A percentile compares a stretch with the other conserved stretches of the same genome.
Evolutionary conservation across 2,888 invertebrate species (phyloP).

Genomic region (Herminia tarsipennalis): DNA sequence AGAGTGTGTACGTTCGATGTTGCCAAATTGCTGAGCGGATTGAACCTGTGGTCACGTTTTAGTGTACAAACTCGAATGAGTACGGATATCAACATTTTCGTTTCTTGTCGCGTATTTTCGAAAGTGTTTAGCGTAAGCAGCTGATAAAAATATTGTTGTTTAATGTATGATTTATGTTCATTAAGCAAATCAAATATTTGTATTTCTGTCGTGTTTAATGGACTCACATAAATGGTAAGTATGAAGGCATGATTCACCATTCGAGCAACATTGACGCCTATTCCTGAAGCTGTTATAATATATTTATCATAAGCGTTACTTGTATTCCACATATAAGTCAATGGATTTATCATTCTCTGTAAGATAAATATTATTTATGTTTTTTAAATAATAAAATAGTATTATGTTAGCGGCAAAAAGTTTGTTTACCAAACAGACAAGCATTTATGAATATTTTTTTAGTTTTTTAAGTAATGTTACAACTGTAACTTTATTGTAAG

Average conservation of each 20-base stretch:
- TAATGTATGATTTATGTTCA: slow-evolving; percentile 25
- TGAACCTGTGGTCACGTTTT: slow-evolving; percentile 67
- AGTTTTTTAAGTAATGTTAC: too few species aligned
- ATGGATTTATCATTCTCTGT: too few species aligned
- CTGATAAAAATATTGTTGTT: slow-evolving; percentile 30
- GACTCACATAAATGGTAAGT: slow-evolving; percentile 25
- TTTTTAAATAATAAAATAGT: too few species aligned
- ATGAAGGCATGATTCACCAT: slow-evolving; percentile 7
- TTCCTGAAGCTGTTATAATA: slow-evolving; percentile 6
- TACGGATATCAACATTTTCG: slow-evolving; percentile 8
- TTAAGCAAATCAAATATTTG: slow-evolving; percentile 16
- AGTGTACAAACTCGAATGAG: slow-evolving; percentile 39
- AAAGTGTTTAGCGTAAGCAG: slow-evolving; percentile 39
- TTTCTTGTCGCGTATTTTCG: slow-evolving; percentile 14
- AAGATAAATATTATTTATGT: too few species aligned
- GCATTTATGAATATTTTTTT: too few species aligned
- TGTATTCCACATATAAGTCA: too few species aligned
- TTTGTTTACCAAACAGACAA: too few species aligned
- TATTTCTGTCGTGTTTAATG: slow-evolving; percentile 4
- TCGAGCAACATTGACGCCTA: not conserved
- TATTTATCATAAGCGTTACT: too few species aligned
- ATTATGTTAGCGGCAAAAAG: too few species aligned
- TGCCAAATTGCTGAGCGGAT: slow-evolving; percentile 73
- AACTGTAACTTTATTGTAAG: too few species aligned
- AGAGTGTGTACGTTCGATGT: slow-evolving; percentile 54